Evolutionary conservation across 2,113 vertebrate species (phyloP), one percentile per base, ranked within the genome.

Genomic region (Hystrix brachyura): DNA sequence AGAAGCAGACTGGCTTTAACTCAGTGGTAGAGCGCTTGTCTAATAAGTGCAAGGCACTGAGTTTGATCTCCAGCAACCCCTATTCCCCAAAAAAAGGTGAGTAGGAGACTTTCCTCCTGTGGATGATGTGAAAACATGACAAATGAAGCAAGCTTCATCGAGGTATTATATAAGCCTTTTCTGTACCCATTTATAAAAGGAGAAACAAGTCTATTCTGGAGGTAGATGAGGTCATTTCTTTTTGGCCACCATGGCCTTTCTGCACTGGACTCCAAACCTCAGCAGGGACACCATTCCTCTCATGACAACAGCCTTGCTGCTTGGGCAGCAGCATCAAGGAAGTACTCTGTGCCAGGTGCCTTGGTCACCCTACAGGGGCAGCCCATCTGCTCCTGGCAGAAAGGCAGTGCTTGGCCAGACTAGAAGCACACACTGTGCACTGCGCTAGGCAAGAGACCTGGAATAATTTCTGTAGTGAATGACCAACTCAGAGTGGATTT

Each of bases 371-470:
- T 46, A 10, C 23, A 55, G 64, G 53, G 48, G 97, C 76, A 64
- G 84, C 27, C 97, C 93, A 79, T 95, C 96, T 97, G 97, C 86
- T 97, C 53, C 62, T 86, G 88, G 83, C 81, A 67, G 4, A 55
- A 62, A 4, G 17, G 15, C 82, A 65, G 57, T n/a, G 13, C 59
- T 10, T 11, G 13, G 59, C n/a, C 62, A 62, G 64, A 64, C 23
- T 6, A 13, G 38, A 46, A 32, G 23, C 34, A 1, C 1, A 51
- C 48, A 17, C 46, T 51, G 43, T 29, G 23, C 5, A n/a, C 57
- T 38, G 38, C 59, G 57, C 93, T 91, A 91, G 53, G 59, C 23
- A 38, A 59, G 78, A 83, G 71, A 43, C 48, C 48, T 62, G 81
- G 57, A 60, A 17, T 38, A 80, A 79, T 5, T 14, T 67, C 0